phyloP scores from a whole-genome alignment of 2,113 vertebrate species.

The Corythornis madagascariensis region DNA sequence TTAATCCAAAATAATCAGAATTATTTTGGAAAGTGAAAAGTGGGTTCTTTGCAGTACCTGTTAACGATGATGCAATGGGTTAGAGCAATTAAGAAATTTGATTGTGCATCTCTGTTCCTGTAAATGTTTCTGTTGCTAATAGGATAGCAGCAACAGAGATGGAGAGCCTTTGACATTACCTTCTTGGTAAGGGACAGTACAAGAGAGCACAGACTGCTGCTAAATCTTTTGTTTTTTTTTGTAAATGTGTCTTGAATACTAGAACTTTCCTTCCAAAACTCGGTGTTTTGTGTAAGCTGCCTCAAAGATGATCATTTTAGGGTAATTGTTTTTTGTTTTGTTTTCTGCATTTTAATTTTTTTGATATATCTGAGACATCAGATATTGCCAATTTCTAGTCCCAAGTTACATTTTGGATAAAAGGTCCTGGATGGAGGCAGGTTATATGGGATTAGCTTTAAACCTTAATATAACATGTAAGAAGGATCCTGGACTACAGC shows the following conservation, averaged over 20 bases:
- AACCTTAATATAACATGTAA: neutral
- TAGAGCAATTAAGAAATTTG: neutral
- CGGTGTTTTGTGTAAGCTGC: neutral
- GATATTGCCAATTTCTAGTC: neutral
- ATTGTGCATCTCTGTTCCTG: neutral
- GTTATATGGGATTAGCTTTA: neutral
- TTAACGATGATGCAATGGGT: neutral
- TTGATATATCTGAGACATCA: neutral
- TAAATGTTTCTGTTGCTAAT: neutral
- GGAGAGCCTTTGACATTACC: neutral
- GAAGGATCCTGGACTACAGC: neutral
- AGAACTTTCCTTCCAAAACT: neutral
- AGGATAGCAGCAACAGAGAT: neutral
- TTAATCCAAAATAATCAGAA: neutral
- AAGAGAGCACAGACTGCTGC: neutral
- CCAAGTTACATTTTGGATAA: neutral
- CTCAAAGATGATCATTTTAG: neutral
- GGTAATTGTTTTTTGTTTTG: neutral
- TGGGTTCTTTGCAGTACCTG: neutral
- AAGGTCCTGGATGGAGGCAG: neutral
- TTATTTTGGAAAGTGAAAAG: neutral
- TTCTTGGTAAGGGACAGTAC: neutral
- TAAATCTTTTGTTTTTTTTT: neutral
- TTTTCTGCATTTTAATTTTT: neutral
- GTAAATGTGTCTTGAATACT: neutral